These are phyloP conservation scores for Streptopelia turtur DNA, from an alignment of 2,797 vertebrate genomes.

Conservation along the genomic window DNA sequence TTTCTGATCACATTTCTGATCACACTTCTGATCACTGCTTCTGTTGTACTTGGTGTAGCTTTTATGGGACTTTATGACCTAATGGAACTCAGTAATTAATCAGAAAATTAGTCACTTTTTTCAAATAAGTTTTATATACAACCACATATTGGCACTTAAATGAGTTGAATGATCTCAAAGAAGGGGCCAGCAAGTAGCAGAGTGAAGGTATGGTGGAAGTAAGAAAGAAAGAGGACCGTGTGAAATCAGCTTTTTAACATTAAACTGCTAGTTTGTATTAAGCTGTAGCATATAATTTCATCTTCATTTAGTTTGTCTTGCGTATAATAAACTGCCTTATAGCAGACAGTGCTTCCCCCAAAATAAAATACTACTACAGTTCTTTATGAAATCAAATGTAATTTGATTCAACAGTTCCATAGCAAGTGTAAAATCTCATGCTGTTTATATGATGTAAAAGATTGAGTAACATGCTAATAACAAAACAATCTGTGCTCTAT, in stretches of 20 bases:
- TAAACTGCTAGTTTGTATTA: background rate
- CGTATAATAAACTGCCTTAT: background rate
- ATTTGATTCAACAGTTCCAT: background rate
- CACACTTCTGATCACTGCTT: background rate
- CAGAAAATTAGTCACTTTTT: background rate
- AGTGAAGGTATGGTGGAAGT: background rate
- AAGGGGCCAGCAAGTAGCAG: background rate
- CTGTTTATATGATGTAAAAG: background rate
- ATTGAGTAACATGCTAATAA: background rate
- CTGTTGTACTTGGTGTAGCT: background rate
- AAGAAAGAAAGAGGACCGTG: background rate
- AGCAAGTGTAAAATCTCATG: background rate
- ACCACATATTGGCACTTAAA: background rate
- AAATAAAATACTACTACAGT: background rate
- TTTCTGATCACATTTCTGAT: background rate
- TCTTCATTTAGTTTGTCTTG: background rate
- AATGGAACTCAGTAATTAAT: background rate
- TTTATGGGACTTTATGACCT: background rate
- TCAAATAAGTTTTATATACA: background rate
- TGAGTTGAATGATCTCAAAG: background rate
- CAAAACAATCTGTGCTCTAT: conserved; percentile 1
- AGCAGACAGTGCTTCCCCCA: background rate
- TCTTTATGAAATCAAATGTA: background rate
- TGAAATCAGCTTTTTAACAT: background rate
- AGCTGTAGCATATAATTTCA: background rate